Evolutionary conservation across 1,140 invertebrate species (phyloP).

Genomic region (Limonius californicus): DNA sequence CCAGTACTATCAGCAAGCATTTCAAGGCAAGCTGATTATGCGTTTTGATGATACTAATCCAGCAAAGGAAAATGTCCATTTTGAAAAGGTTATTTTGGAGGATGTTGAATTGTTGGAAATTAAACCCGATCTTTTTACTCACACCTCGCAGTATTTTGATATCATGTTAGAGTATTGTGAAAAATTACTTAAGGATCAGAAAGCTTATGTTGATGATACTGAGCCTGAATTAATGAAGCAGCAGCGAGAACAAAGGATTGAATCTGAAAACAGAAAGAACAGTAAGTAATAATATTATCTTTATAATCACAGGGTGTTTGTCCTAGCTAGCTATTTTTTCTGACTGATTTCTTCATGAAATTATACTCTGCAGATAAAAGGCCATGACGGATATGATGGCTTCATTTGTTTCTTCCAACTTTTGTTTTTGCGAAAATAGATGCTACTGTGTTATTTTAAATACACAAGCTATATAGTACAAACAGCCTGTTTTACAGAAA

Average conservation of each 20-base stretch:
- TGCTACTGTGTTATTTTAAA: no score
- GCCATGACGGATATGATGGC: no score
- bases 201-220: slow-evolving; percentile 97
- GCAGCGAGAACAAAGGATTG: slow-evolving; percentile 84
- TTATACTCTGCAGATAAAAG: no score
- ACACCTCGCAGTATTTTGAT: slow-evolving; percentile 98
- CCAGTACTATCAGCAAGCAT: slow-evolving; percentile 93
- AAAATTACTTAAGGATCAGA: slow-evolving; percentile 78
- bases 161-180: slow-evolving; percentile 85
- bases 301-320: not conserved
- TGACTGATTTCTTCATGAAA: no score
- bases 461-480: no score
- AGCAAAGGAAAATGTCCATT: slow-evolving; percentile 97
- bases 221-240: slow-evolving; percentile 91
- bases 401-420: no score
- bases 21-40: slow-evolving; percentile 95
- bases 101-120: slow-evolving; percentile 90
- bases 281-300: slow-evolving; percentile 53
- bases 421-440: no score
- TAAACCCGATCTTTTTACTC: slow-evolving; percentile 89
- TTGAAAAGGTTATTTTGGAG: slow-evolving; percentile 96
- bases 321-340: no score
- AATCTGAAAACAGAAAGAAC: slow-evolving; percentile 84
- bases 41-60: slow-evolving; percentile 99
- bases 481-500: no score